Conservation (phyloP, 2,113 vertebrate species). For the Chascanopsetta lugubris region DNA sequence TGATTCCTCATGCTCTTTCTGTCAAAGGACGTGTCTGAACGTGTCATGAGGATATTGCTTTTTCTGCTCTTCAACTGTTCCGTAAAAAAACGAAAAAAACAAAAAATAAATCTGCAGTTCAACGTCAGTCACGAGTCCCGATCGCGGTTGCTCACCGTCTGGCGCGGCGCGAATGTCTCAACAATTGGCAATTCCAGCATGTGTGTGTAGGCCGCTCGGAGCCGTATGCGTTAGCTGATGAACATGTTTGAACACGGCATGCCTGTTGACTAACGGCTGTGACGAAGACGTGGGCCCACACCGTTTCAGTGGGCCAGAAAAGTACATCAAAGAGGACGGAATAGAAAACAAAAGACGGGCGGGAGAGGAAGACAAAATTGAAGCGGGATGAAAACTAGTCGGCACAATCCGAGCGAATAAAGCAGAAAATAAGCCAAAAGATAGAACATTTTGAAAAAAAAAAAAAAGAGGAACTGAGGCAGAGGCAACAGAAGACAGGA, state of each 20-base stretch:
- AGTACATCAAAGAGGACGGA: conserved; percentile 27
- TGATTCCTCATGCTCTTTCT: background rate
- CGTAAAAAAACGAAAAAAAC: too few relatives aligned
- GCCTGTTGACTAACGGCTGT: conserved; percentile 59
- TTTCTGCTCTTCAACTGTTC: background rate
- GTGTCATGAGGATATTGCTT: background rate
- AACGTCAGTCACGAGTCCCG: background rate
- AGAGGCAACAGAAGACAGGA: conserved; percentile 59
- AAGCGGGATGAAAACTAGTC: background rate
- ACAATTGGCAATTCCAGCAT: conserved; percentile 42
- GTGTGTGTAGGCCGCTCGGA: conserved; percentile 55
- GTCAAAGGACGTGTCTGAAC: background rate
- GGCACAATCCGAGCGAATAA: background rate
- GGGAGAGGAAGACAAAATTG: background rate
- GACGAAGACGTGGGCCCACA: conserved; percentile 47
- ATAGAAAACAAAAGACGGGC: background rate
- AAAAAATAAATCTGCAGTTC: too few relatives aligned
- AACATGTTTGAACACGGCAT: conserved; percentile 60
- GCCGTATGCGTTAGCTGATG: conserved; percentile 43
- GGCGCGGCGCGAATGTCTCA: conserved; percentile 34
- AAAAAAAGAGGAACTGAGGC: conserved; percentile 29
- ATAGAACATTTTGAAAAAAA: conserved; percentile 15
- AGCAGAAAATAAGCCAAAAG: background rate
- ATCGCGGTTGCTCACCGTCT: conserved; percentile 47
- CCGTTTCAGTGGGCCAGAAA: conserved; percentile 37